Evolutionary conservation across 2,113 vertebrate genomes (phyloP), one percentile per base, ranked within the genome.

Genomic region (Grallaria varia): DNA sequence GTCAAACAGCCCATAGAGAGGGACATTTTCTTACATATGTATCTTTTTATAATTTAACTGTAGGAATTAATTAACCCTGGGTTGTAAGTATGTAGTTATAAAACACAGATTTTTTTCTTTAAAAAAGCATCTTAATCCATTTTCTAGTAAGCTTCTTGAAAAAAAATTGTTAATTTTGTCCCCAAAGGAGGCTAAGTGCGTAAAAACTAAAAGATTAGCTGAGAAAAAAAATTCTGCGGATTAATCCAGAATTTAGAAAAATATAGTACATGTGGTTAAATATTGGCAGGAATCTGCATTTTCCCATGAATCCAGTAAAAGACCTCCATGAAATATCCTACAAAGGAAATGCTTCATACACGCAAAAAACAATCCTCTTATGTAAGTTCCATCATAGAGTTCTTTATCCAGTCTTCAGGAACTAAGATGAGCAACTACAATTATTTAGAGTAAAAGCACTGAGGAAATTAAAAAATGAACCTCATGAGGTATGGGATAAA

Each of bases 11-110:
- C 6, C 50, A 35, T 3, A n/a, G 8, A 49, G 16, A 55, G 5
- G 2, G 6, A n/a, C 3, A 50, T 72, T 78, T 22, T 39, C 8
- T 58, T 49, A n/a, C 4, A n/a, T 20, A 5, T 4, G 1, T 16
- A 21, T 63, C 31, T 66, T 60, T 58, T 89, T 8, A 8, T 44
- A 53, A 52, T 5, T 52, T 69, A 55, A 45, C 67, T 4, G 12
- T 40, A 31, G 37, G 7, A 63, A 22, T 13, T 63, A 63, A 22
- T 13, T 63, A 67, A 45, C 4, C 1, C 24, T 76, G 13, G 1
- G 1, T 62, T 69, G 44, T 4, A 69, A 77, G 20, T n/a, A 37
- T 5, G 12, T 20, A 69, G n/a, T 15, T 56, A 68, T 1, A 76
- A 13, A 86, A 79, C 28, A 9, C 2, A 75, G 8, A 50, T 0